Percentiles rank a stretch among this genome's conserved stretches.
Evolutionary conservation across 2,888 invertebrate species (phyloP).

Genomic region (Graphium colonna): DNA sequence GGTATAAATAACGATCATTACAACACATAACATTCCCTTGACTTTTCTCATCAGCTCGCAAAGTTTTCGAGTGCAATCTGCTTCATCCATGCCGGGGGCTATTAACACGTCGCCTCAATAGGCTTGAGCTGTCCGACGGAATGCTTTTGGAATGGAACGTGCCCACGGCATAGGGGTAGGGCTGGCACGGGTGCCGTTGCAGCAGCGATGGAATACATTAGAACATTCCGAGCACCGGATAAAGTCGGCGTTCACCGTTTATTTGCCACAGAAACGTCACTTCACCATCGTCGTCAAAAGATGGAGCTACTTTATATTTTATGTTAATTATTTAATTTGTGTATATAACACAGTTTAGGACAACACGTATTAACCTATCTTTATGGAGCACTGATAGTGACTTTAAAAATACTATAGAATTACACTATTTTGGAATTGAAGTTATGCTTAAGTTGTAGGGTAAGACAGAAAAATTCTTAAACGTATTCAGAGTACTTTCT

Average conservation of each 20-base stretch:
- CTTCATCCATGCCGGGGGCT: neutral
- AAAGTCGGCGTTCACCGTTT: constrained; percentile 1
- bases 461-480: no score
- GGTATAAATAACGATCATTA: no score
- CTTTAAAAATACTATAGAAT: no score
- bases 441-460: no score
- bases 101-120: neutral
- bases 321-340: no score
- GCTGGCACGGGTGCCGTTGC: neutral
- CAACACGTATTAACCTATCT: no score
- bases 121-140: neutral
- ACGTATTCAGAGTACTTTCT: no score
- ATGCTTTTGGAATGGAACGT: neutral
- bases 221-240: neutral
- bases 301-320: neutral
- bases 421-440: no score
- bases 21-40: no score
- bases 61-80: neutral
- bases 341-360: no score
- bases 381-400: no score
- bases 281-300: neutral
- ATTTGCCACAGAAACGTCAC: neutral
- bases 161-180: neutral
- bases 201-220: neutral
- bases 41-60: neutral